Base-by-base conservation (phyloP, 2,888 invertebrate species). In the Sinohyriopsis cumingii region DNA sequence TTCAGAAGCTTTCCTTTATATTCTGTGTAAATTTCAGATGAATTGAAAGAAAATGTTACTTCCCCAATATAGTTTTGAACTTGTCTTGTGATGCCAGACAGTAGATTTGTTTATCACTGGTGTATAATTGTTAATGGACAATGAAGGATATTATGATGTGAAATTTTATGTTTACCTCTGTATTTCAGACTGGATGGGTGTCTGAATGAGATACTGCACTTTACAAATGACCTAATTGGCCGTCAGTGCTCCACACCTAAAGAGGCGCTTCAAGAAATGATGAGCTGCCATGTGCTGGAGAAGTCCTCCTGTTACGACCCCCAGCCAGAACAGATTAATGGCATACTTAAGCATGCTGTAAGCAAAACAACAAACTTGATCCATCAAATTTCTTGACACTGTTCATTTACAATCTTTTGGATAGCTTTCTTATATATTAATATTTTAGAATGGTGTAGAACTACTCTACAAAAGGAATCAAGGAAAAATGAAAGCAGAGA, bases 231-330 rank as follows among this genome's bases (percentile, higher is more conserved):
- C 55, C 68, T 87, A 24, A 84, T 84, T 18, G 84, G 85, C 9
- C 80, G 82, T 53, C 81, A 79, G 57, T 85, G 82, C 70, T 72
- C 81, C 9, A 82, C 84, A 19, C 87, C 88, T 9, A 82, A 81
- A 66, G 87, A 87, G 72, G 87, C 85, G 20, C 73, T 88, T 12
- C 72, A 80, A 2, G 79, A 83, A 69, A 84, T 88, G 81, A 78
- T 84, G 24, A 84, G 84, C 68, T 81, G 80, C 60, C 84, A 85
- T 69, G 76, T 83, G 25, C 74, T 88, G 67, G 88, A 88, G 76
- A 88, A 88, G 68, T 84, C 84, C 54, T 83, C 86, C 1, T 88
- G 88, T 70, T 87, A 86, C 70, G 88, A 88, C 67, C 87, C 87
- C 9, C 86, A 87, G 53, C 71, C 82, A n/a, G 87, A 86, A 33